phyloP scores from a whole-genome alignment of 2,113 vertebrate genomes.

The Pelobates fuscus region DNA sequence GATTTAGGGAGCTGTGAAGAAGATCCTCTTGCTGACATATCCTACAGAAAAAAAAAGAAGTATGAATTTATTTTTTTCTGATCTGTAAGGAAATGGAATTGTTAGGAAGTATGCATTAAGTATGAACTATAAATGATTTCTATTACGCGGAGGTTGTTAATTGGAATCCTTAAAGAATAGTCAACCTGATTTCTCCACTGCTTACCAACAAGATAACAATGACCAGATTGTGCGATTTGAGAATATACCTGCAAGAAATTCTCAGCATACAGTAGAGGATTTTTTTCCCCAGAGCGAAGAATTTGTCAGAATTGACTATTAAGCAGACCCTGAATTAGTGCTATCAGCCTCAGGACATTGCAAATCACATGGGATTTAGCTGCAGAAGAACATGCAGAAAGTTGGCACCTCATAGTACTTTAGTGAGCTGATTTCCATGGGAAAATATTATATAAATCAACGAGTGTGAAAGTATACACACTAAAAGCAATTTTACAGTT shows the following conservation, averaged over 20 bases:
- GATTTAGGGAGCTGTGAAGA: slow-evolving; percentile 88
- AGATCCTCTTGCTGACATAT: slow-evolving; percentile 89
- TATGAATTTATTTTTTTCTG: slow-evolving; percentile 53
- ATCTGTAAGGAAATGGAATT: slow-evolving; percentile 10
- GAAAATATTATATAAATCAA: slow-evolving; percentile 27
- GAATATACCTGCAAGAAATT: slow-evolving; percentile 17
- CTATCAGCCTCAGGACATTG: slow-evolving; percentile 32
- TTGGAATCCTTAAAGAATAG: background rate
- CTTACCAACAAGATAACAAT: slow-evolving; percentile 2
- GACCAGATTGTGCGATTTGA: slow-evolving; percentile 9
- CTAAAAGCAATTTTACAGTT: background rate
- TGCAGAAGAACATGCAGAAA: background rate
- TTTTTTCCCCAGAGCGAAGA: slow-evolving; percentile 30
- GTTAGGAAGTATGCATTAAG: background rate
- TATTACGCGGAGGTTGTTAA: background rate
- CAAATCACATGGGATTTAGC: slow-evolving; percentile 31
- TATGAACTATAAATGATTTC: background rate
- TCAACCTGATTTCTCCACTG: background rate
- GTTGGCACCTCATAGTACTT: background rate
- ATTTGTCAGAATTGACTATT: slow-evolving; percentile 41
- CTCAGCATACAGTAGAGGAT: slow-evolving; percentile 24
- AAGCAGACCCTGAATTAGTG: slow-evolving; percentile 42
- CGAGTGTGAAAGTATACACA: slow-evolving; percentile 17
- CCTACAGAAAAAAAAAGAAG: slow-evolving; percentile 65
- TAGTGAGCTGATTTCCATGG: slow-evolving; percentile 4